These are phyloP conservation scores for Dendrocincla tyrannina DNA, from an alignment of 2,797 vertebrate species.

Conservation along the genomic window DNA sequence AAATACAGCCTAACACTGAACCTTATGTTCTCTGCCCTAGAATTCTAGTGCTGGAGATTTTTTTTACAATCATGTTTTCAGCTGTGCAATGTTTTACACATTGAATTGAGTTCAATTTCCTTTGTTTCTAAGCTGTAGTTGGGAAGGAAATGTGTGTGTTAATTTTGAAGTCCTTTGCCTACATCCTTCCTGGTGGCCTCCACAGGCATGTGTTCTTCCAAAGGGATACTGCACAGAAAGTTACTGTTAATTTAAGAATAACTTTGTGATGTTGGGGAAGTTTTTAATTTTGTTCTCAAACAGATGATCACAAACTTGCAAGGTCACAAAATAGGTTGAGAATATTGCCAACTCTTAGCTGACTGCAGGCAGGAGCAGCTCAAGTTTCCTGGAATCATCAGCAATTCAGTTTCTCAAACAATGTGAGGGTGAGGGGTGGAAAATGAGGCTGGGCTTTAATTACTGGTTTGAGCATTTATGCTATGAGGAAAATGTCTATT, in stretches of 20 bases:
- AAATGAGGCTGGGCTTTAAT: background rate
- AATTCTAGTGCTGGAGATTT: accelerated
- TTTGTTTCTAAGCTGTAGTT: background rate
- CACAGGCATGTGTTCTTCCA: background rate
- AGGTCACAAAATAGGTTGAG: background rate
- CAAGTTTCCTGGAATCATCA: background rate
- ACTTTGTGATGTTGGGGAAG: background rate
- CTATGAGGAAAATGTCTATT: background rate
- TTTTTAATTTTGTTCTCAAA: background rate
- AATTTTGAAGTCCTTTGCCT: background rate
- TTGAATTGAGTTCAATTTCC: background rate
- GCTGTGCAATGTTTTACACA: background rate
- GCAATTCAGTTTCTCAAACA: background rate
- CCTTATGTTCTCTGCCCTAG: background rate
- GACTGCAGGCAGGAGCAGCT: background rate
- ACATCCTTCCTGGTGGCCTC: accelerated
- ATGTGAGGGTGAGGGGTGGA: background rate
- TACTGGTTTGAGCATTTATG: background rate
- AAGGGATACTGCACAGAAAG: background rate
- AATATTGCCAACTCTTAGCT: background rate
- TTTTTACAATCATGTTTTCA: background rate
- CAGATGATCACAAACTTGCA: background rate
- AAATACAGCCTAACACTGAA: background rate
- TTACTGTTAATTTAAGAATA: background rate
- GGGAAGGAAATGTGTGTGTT: background rate